A percentile compares a stretch with the other conserved stretches of the same genome.
phyloP scores from a whole-genome alignment of 2,113 vertebrate species.

The Melierax canorus region DNA sequence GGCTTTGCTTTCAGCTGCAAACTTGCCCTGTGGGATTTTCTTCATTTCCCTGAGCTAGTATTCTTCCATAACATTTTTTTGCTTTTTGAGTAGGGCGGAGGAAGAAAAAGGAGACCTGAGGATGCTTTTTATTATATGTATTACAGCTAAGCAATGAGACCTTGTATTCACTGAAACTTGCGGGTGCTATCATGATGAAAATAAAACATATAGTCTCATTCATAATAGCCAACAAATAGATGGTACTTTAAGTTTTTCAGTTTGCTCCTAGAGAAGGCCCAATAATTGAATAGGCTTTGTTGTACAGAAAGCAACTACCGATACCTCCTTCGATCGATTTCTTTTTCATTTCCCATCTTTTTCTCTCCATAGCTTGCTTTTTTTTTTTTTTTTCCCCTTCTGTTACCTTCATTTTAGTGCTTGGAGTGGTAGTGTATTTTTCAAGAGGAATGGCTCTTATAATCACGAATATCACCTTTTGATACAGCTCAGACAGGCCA shows the following conservation, averaged over 20 bases:
- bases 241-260: background rate
- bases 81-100: background rate
- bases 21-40: background rate
- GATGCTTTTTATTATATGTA: background rate
- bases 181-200: background rate
- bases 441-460: constrained; percentile 22
- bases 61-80: background rate
- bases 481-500: constrained; percentile 10
- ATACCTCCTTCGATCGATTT: background rate
- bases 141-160: background rate
- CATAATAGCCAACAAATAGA: background rate
- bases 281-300: background rate
- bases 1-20: background rate
- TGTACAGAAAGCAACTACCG: background rate
- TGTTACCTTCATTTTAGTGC: background rate
- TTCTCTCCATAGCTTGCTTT: background rate
- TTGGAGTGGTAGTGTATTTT: constrained; percentile 3
- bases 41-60: background rate
- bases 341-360: background rate
- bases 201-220: background rate
- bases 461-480: constrained; percentile 47
- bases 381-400: background rate
- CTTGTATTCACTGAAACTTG: background rate
- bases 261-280: background rate
- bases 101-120: background rate